phyloP scores from a whole-genome alignment of 2,888 invertebrate species.

The Polydrusus pterygomalis region DNA sequence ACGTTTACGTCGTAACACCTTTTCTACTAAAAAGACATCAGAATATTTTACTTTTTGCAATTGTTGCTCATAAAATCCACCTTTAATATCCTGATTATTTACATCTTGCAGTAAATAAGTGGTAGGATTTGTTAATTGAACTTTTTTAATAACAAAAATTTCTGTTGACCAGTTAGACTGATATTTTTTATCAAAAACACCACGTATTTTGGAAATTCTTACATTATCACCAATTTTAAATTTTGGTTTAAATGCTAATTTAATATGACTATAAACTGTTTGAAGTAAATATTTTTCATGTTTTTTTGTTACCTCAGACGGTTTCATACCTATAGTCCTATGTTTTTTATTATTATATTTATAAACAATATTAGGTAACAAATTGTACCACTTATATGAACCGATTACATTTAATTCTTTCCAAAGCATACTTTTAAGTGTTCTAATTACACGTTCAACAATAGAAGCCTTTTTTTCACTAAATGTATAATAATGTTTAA shows the following conservation, averaged over 20 bases:
- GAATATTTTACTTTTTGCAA: not conserved
- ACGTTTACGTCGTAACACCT: not conserved
- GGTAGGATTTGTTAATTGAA: conserved; percentile 4
- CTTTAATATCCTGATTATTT: too few relatives aligned
- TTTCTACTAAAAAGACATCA: conserved; percentile 7
- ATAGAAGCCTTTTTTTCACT: conserved; percentile 8
- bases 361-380: not conserved
- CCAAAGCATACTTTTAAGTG: not conserved
- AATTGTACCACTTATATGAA: conserved; percentile 6
- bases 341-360: conserved; percentile 20
- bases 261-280: conserved; percentile 7
- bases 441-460: conserved; percentile 1
- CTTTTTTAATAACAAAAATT: conserved; percentile 1
- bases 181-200: conserved; percentile 1
- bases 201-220: conserved; percentile 9
- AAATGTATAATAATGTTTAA: not conserved
- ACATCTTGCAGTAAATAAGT: conserved; percentile 11
- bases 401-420: not conserved
- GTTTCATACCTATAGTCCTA: conserved; percentile 18
- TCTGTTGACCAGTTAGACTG: not conserved
- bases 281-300: conserved; percentile 12
- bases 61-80: not conserved
- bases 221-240: not conserved
- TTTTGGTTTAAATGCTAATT: not conserved
- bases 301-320: conserved; percentile 10